phyloP scores from a whole-genome alignment of 2,888 invertebrate species.

The Pachymerium ferrugineum region DNA sequence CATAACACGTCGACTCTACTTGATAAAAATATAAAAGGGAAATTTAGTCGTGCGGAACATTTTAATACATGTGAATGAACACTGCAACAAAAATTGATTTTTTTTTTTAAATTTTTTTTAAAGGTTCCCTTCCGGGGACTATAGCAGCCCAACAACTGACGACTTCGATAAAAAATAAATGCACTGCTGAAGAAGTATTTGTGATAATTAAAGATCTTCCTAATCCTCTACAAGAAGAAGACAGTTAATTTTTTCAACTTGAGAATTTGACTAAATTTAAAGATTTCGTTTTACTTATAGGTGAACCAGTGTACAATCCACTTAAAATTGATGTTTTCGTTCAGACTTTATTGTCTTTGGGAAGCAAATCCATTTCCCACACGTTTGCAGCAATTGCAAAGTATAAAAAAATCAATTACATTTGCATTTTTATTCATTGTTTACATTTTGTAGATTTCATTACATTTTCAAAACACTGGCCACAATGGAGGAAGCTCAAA shows the following conservation, averaged over 20 bases:
- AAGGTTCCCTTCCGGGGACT: constrained; percentile 47
- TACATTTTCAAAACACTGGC: constrained; percentile 66
- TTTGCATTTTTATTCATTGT: not conserved
- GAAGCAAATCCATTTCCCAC: constrained; percentile 95
- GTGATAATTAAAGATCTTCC: constrained; percentile 81
- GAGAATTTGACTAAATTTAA: not conserved
- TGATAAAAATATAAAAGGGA: too few relatives aligned
- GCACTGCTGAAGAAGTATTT: constrained; percentile 82
- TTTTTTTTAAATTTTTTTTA: constrained; percentile 22
- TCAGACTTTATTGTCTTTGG: constrained; percentile 87
- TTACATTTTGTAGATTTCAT: constrained; percentile 46
- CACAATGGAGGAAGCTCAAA: constrained; percentile 91
- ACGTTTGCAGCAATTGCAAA: constrained; percentile 98
- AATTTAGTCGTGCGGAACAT: too few relatives aligned
- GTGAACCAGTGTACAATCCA: constrained; percentile 66
- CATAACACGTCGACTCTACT: too few relatives aligned
- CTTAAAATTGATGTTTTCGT: constrained; percentile 94
- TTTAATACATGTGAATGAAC: too few relatives aligned
- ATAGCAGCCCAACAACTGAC: constrained; percentile 72
- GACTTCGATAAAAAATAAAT: constrained; percentile 79
- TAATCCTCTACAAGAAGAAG: constrained; percentile 62
- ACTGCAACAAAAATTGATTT: too few relatives aligned
- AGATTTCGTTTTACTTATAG: constrained; percentile 33
- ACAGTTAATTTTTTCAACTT: constrained; percentile 42
- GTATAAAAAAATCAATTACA: constrained; percentile 52